These are phyloP conservation scores for Formicarius rufipectus DNA, from an alignment of 2,113 vertebrate genomes.

Conservation along the genomic window DNA sequence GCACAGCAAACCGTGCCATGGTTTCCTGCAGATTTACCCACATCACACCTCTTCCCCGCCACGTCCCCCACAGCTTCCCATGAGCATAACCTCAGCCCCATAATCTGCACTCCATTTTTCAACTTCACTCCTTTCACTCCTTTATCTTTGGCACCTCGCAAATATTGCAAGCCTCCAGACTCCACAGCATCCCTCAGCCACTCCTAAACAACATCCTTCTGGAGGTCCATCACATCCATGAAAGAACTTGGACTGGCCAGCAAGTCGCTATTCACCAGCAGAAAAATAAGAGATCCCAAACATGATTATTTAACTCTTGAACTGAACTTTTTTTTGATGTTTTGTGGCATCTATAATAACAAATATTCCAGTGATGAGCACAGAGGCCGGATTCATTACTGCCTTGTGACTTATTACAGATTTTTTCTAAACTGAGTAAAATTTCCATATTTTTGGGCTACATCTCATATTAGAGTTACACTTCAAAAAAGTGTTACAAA, in stretches of 20 bases:
- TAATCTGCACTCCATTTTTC: background rate
- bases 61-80: background rate
- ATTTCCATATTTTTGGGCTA: background rate
- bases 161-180: background rate
- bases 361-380: background rate
- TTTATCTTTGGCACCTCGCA: background rate
- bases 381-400: conserved; percentile 22
- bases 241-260: background rate
- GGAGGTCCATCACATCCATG: background rate
- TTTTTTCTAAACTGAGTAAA: conserved; percentile 13
- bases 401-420: conserved; percentile 29
- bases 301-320: background rate
- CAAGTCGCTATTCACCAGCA: background rate
- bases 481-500: conserved; percentile 21
- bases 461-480: background rate
- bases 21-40: background rate
- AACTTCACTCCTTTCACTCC: background rate
- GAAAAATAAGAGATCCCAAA: background rate
- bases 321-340: background rate
- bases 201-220: fast-evolving
- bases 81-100: background rate
- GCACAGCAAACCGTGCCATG: background rate
- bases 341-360: background rate
- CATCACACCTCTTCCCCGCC: too few relatives aligned
- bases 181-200: background rate